phyloP scores from a whole-genome alignment of 2,113 vertebrate genomes.

The human (Homo sapiens) region DNA sequence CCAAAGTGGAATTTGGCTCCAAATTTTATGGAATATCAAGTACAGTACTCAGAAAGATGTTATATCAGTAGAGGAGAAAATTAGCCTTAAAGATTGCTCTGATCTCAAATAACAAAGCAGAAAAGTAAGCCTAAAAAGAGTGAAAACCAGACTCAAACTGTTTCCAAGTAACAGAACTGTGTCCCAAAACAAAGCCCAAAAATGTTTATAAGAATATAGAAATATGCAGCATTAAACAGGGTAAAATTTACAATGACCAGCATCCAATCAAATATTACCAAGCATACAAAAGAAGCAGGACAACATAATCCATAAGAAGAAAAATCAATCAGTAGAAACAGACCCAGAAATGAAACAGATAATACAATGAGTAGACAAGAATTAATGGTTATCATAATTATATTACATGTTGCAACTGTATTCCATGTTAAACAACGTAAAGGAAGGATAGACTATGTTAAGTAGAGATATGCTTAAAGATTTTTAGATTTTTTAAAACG shows the following conservation, averaged over 20 bases:
- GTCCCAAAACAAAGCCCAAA: slow-evolving; percentile 37
- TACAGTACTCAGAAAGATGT: not conserved
- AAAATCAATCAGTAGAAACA: slow-evolving; percentile 23
- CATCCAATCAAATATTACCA: not conserved
- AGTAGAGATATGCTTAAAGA: not conserved
- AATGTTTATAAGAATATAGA: slow-evolving; percentile 10
- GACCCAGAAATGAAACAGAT: slow-evolving; percentile 25
- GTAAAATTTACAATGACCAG: not conserved
- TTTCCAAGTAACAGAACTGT: not conserved
- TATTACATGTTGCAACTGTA: not conserved
- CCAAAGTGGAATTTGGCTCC: slow-evolving; percentile 48
- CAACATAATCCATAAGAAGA: not conserved
- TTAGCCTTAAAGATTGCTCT: not conserved
- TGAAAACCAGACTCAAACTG: slow-evolving; percentile 2
- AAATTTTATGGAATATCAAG: not conserved
- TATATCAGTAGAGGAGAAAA: not conserved
- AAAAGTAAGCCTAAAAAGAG: slow-evolving; percentile 17
- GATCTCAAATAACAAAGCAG: not conserved
- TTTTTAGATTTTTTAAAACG: not conserved
- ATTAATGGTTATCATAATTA: not conserved
- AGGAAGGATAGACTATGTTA: not conserved
- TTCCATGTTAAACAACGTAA: not conserved
- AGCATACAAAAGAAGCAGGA: not conserved
- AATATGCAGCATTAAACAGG: slow-evolving; percentile 9
- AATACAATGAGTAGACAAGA: not conserved